Base-by-base conservation (phyloP, 92 coral and sea anemone species). In the Porites divaricata region DNA sequence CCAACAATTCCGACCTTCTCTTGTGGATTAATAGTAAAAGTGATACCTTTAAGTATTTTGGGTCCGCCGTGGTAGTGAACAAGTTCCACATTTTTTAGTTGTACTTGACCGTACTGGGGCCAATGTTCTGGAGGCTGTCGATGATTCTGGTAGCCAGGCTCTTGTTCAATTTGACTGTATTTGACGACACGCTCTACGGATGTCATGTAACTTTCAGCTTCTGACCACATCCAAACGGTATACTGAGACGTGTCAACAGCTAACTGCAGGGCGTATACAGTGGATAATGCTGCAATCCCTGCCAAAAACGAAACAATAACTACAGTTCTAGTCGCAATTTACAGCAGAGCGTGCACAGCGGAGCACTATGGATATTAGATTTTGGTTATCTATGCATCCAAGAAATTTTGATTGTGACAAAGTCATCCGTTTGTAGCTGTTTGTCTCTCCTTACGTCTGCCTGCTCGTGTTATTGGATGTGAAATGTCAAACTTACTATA, bases 1-100 rank as follows among this genome's bases (percentile, higher is more conserved):
- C 76, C 84, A 28, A 80, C 84, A 54, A 80, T 70, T 28, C 84
- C 84, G 56, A 80, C 26, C 49, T 80, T 80, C 16, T 72, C 77
- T 9, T 51, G 61, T 54, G 62, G 17, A 12, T 52, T 41, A 52
- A 72, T 50, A 24, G 77, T 51, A 16, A 72, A 72, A 20, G 35
- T 51, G 4, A 72, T 8, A 72, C 53, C 77, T 72, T 72, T 72
- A 20, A 72, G 63, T 51, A 72, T 72, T 52, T 72, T 51, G 9
- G 77, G 77, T 1, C 77, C 77, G 14, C 63, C 63, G 15, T 51
- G 41, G 63, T 72, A 51, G 77, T 72, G 51, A 41, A 72, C 77
- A 1, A 72, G 77, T 20, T 62, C 48, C 23, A 72, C 25, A 8
- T 21, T n/a, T 9, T 11, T 72, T 11, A 52, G 0, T 3, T 1